Evolutionary conservation across 2,888 invertebrate genomes (phyloP).

Genomic region (Ochropacha duplaris): DNA sequence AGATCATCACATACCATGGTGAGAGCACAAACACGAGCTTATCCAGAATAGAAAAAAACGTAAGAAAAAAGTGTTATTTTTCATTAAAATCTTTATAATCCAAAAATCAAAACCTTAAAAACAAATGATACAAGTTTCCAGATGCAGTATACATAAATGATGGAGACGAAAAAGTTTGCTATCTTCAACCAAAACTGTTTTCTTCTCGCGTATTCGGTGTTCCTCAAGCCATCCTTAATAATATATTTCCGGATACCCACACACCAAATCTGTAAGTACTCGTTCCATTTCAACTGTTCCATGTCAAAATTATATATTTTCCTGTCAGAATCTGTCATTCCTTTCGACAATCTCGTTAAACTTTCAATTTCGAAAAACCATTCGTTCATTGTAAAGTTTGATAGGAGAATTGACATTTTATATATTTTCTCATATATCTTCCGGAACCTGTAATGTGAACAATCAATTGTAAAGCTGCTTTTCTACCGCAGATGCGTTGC

Average conservation of each 20-base stretch:
- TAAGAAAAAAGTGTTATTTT: neutral
- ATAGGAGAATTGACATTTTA: conserved; percentile 23
- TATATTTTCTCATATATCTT: conserved; percentile 31
- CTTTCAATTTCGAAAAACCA: conserved; percentile 40
- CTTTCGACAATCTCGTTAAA: conserved; percentile 17
- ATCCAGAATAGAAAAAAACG: too few species aligned
- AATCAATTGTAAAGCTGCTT: too few species aligned
- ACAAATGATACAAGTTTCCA: neutral
- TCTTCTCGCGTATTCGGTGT: conserved; percentile 15
- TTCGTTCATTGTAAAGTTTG: conserved; percentile 27
- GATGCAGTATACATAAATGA: neutral
- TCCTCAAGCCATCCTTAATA: conserved; percentile 34
- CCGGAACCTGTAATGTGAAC: conserved; percentile 27
- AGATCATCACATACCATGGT: too few species aligned
- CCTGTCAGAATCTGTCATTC: conserved; percentile 26
- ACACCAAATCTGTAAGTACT: conserved; percentile 22
- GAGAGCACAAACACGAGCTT: too few species aligned
- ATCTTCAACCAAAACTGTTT: conserved; percentile 25
- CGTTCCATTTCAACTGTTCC: conserved; percentile 22
- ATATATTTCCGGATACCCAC: conserved; percentile 38
- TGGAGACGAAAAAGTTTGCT: neutral
- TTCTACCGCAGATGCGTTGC: too few species aligned
- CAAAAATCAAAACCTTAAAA: neutral
- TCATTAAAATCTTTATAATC: neutral
- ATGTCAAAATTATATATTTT: conserved; percentile 40